Base-by-base conservation (phyloP, 2,797 vertebrate genomes). In the Tamandua tetradactyla region DNA sequence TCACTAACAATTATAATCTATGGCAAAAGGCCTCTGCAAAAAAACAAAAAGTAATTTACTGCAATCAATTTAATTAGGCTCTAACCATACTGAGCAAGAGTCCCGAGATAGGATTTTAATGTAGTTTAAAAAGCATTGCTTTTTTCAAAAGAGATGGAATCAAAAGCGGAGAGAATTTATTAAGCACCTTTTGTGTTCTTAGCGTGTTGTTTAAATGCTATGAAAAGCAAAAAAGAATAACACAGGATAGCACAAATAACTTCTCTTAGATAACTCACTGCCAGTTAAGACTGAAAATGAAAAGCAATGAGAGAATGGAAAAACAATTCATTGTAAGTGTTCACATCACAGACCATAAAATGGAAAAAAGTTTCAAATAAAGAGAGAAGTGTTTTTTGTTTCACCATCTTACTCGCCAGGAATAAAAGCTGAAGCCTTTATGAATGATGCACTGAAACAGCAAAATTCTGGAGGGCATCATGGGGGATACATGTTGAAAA, bases 121-220 rank as follows among this genome's bases (percentile, higher is more conserved):
- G 22, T 57, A 62, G 64, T 79, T 89, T 74, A 62, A 59, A n/a
- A 89, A 91, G 11, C 18, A 7, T 37, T 47, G 32, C 66, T 57
- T 42, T 75, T 74, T 23, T 14, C 62, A 47, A 61, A 37, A 92
- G 12, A 15, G 23, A 75, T 75, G 11, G 13, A 88, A 57, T 57
- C 18, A 92, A 82, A 95, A 44, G 20, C 87, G 13, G 18, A 44
- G 78, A 93, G 62, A 86, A 90, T 82, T 47, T 85, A 83, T 78
- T 69, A 92, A 92, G 47, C 11, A 25, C 5, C 35, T 57, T 15
- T 25, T 23, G 0, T 59, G 40, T 76, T 49, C 52, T 94, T 83
- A 79, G 68, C 30, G 40, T 59, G 82, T 12, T 76, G 7, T 90
- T 68, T 81, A 86, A 94, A 68, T 59, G 52, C 9, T 69, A 69